Conservation (phyloP, 2,888 invertebrate genomes). For the Ophioninae sp. region DNA sequence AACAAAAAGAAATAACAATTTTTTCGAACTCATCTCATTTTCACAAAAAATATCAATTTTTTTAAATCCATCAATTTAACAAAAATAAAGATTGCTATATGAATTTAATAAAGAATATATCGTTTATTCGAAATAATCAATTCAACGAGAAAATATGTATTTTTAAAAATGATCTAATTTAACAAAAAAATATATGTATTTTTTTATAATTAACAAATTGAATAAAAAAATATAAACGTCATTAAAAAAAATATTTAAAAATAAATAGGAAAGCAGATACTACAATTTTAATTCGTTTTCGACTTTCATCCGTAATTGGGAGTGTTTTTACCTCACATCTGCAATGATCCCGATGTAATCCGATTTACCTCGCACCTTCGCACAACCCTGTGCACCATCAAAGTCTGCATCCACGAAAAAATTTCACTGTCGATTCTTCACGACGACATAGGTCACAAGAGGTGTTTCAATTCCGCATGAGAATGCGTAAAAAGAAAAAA, state of each 20-base stretch:
- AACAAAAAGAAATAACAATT: too few species aligned
- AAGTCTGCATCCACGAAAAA: constrained; percentile 23
- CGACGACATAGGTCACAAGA: constrained; percentile 18
- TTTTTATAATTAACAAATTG: too few species aligned
- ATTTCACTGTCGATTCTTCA: not conserved
- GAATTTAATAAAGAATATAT: too few species aligned
- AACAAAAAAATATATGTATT: too few species aligned
- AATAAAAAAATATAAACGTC: not conserved
- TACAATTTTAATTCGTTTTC: not conserved
- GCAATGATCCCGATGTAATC: constrained; percentile 61
- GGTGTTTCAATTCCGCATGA: not conserved
- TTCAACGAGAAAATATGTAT: too few species aligned
- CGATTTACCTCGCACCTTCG: constrained; percentile 47
- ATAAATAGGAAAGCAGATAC: too few species aligned
- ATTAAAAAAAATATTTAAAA: not conserved
- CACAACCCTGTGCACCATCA: not conserved
- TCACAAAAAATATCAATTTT: too few species aligned
- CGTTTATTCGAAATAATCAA: too few species aligned
- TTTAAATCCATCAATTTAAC: too few species aligned
- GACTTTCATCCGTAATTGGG: not conserved
- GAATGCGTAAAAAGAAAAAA: not conserved
- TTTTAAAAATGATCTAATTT: too few species aligned
- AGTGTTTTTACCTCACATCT: constrained; percentile 43
- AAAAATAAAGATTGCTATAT: too few species aligned
- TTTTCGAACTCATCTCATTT: too few species aligned